Evolutionary conservation across 2,797 vertebrate genomes (phyloP), one percentile per base, ranked within the genome.

Genomic region (Spinus olivaceus): DNA sequence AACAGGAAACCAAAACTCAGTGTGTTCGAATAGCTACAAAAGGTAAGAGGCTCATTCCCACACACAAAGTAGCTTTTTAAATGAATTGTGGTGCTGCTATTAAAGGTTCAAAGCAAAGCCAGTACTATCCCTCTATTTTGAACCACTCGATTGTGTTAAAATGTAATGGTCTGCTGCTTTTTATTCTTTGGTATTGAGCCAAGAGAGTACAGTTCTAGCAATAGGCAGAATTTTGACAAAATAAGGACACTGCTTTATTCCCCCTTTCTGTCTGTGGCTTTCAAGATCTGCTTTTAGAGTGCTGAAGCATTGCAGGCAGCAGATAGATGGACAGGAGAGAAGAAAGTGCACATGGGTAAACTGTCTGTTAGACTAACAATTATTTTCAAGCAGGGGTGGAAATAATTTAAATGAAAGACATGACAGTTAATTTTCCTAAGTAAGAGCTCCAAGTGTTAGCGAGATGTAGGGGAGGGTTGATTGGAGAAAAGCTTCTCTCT

Each of bases 1-100:
- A 88, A 95, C 97, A 99, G 99, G 99, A 99, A 98, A 99, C 99
- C 59, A 99, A 99, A 98, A 99, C 98, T 10, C 99, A 99, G 92
- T 99, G 99, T 98, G 98, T 99, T 95, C 98, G 99, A 97, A 98
- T 99, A 96, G 99, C 99, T 94, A 99, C 98, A n/a, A 99, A 99
- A 99, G 99, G 99, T 99, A 98, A 99, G 98, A 97, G 50, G 37
- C 74, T 87, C 1, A 1, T 22, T 27, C 33, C 51, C 76, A 28
- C 83, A 57, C 24, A 50, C 39, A 86, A 92, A 95, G 28, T 56
- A 84, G 46, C 28, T 71, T 94, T 94, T 94, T 47, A 83, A 93
- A 94, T 94, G 91, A 88, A 94, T 95, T 69, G 39, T 86, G 63
- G 30, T 44, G 30, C 78, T 93, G 96, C 69, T 95, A 22, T 90